Evolutionary conservation across 2,113 vertebrate genomes (phyloP), one percentile per base, ranked within the genome.

Genomic region (Chauna torquata): DNA sequence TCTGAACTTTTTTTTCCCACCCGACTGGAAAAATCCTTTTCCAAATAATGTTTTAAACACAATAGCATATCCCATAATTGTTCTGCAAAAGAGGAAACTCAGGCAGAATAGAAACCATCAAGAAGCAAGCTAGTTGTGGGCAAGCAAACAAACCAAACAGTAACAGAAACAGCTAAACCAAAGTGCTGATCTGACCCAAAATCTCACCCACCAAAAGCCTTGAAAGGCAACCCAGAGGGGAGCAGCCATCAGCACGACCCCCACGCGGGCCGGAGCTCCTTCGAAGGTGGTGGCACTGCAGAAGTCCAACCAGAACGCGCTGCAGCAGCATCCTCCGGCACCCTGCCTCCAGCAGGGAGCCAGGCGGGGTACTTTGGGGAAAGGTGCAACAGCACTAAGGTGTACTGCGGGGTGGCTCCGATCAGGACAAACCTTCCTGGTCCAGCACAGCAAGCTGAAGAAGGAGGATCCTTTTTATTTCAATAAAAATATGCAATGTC

Each of bases 11-110:
- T 44, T 44, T 25, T 17, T 55, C 61, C 34, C 19, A 18, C 61
- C 34, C 19, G 16, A 38, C n/a, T 11, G 5, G 22, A 44, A 32
- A 40, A 64, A 47, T 19, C 13, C 36, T 52, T 52, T 58, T 36
- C 49, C 36, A 62, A 65, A 0, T 2, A 47, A 45, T 0, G 13
- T 34, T 84, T 47, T 64, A 49, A 74, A 23, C 27, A 40, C 58
- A 34, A 24, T 11, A 38, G 62, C 54, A 15, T 0, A 0, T 34
- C 65, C 61, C 62, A 8, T 22, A 1, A 1, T 24, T 32, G 30
- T 18, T 57, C 62, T 38, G 36, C 64, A 61, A 17, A 16, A 34
- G 11, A 3, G 0, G 0, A 27, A 28, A 32, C 30, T 54, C 75
- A 2, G 44, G 20, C 44, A 74, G 28, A 69, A 76, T 0, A 23